These are phyloP conservation scores for Parasteatoda lunata DNA, from an alignment of 2,888 invertebrate species.

Conservation along the genomic window DNA sequence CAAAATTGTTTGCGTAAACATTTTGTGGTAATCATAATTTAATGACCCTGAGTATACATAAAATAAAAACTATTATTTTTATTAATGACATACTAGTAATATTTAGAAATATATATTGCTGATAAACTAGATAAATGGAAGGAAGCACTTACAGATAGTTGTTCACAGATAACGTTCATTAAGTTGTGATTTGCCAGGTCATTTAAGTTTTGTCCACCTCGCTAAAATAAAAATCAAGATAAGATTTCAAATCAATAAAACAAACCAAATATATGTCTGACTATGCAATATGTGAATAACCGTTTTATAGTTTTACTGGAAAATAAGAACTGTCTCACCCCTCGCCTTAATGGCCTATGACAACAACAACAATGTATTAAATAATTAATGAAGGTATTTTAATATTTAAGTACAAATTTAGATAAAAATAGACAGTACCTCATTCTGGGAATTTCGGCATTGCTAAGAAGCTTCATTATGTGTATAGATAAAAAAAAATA, in stretches of 20 bases:
- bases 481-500: too few species aligned
- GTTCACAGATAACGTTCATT: conserved; percentile 43
- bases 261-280: background rate
- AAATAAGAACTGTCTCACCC: background rate
- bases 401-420: too few species aligned
- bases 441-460: too few species aligned
- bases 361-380: too few species aligned
- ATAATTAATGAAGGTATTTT: too few species aligned
- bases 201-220: conserved; percentile 30
- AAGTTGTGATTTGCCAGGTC: conserved; percentile 38
- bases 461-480: too few species aligned
- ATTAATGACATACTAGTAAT: background rate
- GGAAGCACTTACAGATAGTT: conserved; percentile 30
- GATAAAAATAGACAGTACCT: too few species aligned
- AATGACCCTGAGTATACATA: background rate
- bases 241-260: background rate
- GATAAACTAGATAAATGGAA: too few species aligned
- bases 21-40: background rate
- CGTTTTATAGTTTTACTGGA: background rate
- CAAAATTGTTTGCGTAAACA: too few species aligned
- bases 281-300: background rate
- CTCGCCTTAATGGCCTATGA: background rate
- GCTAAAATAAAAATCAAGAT: conserved; percentile 20
- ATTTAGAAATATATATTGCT: too few species aligned
- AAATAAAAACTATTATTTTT: background rate